Evolutionary conservation across 2,797 vertebrate species (phyloP), one percentile per base, ranked within the genome.

Genomic region (Leptoclinus maculatus): DNA sequence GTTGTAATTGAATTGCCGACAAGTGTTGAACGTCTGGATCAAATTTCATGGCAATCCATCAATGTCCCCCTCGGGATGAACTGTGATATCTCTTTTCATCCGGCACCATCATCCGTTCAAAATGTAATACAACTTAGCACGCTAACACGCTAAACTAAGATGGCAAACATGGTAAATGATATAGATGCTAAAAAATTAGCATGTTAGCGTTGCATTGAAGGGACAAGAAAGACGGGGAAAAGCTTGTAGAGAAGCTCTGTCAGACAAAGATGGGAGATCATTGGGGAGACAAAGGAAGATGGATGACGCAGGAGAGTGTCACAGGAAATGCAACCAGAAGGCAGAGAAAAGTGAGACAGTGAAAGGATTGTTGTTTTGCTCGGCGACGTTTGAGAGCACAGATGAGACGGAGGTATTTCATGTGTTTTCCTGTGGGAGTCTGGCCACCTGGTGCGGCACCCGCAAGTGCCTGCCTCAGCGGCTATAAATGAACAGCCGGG

Each of bases 361-460:
- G 41, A 78, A 27, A 58, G 75, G 64, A 23, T 43, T 73, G 63
- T 64, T 79, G 64, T 82, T 79, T 74, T 47, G 71, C 41, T 65
- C 2, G 0, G 51, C 23, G 21, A 38, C 7, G 5, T 36, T 23
- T 29, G 66, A 7, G 59, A 70, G 63, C 71, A 23, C 71, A 39
- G 73, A 82, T 57, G 68, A 87, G 79, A 68, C 16, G 14, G 59
- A 80, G 71, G 74, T 69, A 71, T 84, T 87, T 79, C 36, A 38
- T 78, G 70, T 2, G 12, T 74, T 80, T 69, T 85, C 82, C 77
- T 79, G 71, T 79, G 84, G 79, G 87, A 85, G 14, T 73, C 60
- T 23, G 74, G 63, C 83, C 88, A 90, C 87, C 86, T 89, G 85
- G 67, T 70, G 79, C 19, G 21, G 71, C 82, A 80, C 73, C 79